A percentile compares a stretch with the other conserved stretches of the same genome.
Evolutionary conservation across 2,797 vertebrate species (phyloP).

Genomic region (Benthosema pterotum): DNA sequence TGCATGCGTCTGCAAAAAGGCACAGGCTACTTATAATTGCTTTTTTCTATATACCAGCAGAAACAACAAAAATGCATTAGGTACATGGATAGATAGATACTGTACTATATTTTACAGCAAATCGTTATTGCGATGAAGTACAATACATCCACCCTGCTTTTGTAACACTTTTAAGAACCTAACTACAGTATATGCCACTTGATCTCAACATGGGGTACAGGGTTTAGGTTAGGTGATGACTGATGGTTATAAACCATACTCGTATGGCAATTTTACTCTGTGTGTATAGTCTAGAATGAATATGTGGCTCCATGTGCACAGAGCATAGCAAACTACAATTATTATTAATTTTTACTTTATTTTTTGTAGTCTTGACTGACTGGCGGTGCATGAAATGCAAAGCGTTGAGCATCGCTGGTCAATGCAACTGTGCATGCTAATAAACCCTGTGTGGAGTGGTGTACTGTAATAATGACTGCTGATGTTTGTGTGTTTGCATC

Average conservation of each 20-base stretch:
- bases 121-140: not conserved
- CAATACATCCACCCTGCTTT: not conserved
- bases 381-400: not conserved
- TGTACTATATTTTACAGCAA: not conserved
- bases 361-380: no score
- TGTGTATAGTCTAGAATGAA: not conserved
- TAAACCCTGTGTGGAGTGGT: constrained; percentile 14
- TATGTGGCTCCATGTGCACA: not conserved
- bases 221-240: not conserved
- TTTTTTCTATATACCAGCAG: not conserved
- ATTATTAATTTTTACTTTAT: no score
- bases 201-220: no score
- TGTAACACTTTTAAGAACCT: constrained; percentile 11
- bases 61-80: not conserved
- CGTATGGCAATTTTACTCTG: not conserved
- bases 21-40: no score
- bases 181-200: not conserved
- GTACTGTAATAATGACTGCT: constrained; percentile 18
- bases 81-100: constrained; percentile 3
- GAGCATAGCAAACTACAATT: no score
- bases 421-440: not conserved
- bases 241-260: not conserved
- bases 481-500: constrained; percentile 40
- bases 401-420: no score
- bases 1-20: constrained; percentile 16